A percentile compares a stretch with the other conserved stretches of the same genome.
Evolutionary conservation across 35 echinoderm and acorn worm genomes (phyloP).

Genomic region (Hemicentrotus pulcherrimus): DNA sequence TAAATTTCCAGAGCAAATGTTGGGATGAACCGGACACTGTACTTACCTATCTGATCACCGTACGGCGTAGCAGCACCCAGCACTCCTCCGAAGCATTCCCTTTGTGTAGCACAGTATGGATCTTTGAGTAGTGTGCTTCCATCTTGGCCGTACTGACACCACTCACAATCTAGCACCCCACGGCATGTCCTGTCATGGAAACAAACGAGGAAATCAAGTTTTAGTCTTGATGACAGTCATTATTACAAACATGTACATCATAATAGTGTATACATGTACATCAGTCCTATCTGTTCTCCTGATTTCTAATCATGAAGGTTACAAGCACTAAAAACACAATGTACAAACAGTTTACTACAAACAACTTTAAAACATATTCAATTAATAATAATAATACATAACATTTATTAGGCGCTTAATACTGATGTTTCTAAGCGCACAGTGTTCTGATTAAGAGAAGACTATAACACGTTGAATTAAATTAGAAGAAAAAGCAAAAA

Average conservation of each 20-base stretch:
- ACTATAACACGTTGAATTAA: too few relatives aligned
- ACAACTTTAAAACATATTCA: too few relatives aligned
- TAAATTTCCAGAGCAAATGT: neutral
- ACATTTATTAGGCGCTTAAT: too few relatives aligned
- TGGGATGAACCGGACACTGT: too few relatives aligned
- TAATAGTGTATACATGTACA: neutral
- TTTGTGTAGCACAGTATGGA: slow-evolving; percentile 96
- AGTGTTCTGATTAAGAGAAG: too few relatives aligned
- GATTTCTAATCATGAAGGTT: neutral
- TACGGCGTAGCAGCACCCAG: slow-evolving; percentile 89
- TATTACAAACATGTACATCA: too few relatives aligned
- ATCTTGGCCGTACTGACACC: slow-evolving; percentile 75
- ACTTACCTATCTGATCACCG: slow-evolving; percentile 85
- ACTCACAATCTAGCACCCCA: slow-evolving; percentile 96
- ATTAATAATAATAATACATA: too few relatives aligned
- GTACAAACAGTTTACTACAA: too few relatives aligned
- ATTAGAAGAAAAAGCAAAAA: too few relatives aligned
- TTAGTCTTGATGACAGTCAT: neutral
- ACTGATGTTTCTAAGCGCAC: too few relatives aligned
- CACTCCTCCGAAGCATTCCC: slow-evolving; percentile 90
- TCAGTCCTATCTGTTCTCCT: neutral
- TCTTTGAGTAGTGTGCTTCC: slow-evolving; percentile 46
- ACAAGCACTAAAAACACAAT: too few relatives aligned
- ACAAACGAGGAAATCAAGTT: neutral
- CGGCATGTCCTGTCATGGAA: slow-evolving; percentile 55